phyloP scores from a whole-genome alignment of 2,888 invertebrate genomes.

The Diarsia rubi region DNA sequence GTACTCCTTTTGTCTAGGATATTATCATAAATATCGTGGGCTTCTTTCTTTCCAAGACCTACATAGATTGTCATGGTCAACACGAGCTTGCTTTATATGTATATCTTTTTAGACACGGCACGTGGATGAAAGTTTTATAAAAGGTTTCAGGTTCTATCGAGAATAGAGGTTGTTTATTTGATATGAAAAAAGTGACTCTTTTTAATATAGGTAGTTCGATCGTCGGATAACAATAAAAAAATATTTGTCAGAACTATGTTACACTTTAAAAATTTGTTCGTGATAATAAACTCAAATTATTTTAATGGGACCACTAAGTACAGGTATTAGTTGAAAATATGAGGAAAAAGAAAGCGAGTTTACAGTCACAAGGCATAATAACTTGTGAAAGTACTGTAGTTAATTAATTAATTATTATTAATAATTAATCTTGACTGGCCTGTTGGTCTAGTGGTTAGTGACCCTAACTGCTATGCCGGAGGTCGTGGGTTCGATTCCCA shows the following conservation, averaged over 20 bases:
- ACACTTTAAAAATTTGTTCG: not conserved
- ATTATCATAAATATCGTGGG: constrained; percentile 63
- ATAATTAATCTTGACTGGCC: too few species aligned
- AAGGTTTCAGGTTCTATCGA: not conserved
- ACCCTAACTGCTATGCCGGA: too few species aligned
- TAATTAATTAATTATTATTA: too few species aligned
- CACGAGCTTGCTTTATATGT: constrained; percentile 30
- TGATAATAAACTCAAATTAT: not conserved
- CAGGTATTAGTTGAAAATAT: too few species aligned
- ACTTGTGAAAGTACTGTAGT: too few species aligned
- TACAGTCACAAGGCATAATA: too few species aligned
- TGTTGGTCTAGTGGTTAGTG: too few species aligned
- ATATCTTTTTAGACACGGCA: constrained; percentile 23
- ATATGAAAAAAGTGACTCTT: not conserved
- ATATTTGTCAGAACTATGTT: not conserved
- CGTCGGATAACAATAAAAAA: not conserved
- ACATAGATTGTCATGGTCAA: constrained; percentile 54
- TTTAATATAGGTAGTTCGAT: not conserved
- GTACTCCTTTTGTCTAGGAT: constrained; percentile 61
- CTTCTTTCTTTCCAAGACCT: constrained; percentile 51
- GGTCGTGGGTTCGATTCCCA: too few species aligned
- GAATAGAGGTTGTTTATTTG: not conserved
- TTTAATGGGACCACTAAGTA: too few species aligned
- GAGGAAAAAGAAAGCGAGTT: too few species aligned
- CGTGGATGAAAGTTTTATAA: constrained; percentile 18